phyloP scores from a whole-genome alignment of 2,113 vertebrate genomes.

The Anguilla japonica region DNA sequence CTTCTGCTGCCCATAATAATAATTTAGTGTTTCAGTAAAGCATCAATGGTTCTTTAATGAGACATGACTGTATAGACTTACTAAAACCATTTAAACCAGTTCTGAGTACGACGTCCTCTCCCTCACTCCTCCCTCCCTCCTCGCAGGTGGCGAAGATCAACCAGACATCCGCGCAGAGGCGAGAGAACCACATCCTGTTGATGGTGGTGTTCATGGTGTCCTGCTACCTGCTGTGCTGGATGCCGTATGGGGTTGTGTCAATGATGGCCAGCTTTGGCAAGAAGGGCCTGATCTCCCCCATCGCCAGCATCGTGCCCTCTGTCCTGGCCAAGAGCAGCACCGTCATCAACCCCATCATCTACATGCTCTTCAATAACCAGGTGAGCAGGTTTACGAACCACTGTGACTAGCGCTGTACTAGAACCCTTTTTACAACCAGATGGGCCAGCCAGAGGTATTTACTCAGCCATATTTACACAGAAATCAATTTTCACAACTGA shows the following conservation, averaged over 20 bases:
- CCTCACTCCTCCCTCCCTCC: conserved; percentile 6
- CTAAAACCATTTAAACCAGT: too few species aligned
- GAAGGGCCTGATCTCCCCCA: conserved; percentile 62
- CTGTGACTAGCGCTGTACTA: neutral
- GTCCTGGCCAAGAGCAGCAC: conserved; percentile 80
- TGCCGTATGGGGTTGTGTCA: conserved; percentile 73
- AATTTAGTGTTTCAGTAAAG: too few species aligned
- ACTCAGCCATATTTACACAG: neutral
- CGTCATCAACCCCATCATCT: conserved; percentile 77
- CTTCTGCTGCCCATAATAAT: too few species aligned
- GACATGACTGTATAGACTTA: too few species aligned
- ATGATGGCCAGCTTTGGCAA: conserved; percentile 70
- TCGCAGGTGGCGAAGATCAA: conserved; percentile 73
- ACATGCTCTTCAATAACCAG: conserved; percentile 78
- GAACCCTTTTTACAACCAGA: neutral
- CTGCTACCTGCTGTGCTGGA: conserved; percentile 76
- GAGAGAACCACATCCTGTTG: conserved; percentile 70
- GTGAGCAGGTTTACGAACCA: conserved; percentile 49
- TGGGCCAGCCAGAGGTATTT: neutral
- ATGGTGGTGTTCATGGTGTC: conserved; percentile 72
- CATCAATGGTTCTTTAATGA: too few species aligned
- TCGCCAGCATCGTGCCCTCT: conserved; percentile 68
- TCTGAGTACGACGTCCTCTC: too few species aligned
- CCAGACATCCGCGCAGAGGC: conserved; percentile 65
- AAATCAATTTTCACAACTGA: neutral